Conservation (phyloP, 2,888 invertebrate genomes). For the Epinotia nisella region DNA sequence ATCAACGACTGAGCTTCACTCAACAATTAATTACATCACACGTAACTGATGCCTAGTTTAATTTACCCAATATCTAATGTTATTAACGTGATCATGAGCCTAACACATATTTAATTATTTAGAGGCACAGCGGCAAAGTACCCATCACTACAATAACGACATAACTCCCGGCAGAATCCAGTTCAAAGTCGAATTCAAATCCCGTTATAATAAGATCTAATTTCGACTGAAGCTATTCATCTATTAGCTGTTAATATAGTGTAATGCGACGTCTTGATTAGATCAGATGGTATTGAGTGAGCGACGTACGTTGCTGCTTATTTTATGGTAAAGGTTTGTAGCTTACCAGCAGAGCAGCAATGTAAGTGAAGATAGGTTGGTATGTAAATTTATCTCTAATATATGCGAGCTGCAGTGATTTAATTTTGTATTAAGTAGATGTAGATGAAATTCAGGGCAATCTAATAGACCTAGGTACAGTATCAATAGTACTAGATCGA, state of each 20-base stretch:
- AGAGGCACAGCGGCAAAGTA: constrained; percentile 8
- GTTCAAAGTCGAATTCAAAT: background rate
- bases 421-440: background rate
- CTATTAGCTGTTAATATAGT: background rate
- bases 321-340: background rate
- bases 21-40: background rate
- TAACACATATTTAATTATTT: constrained; percentile 35
- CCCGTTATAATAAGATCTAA: background rate
- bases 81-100: constrained; percentile 34
- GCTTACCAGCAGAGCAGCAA: constrained; percentile 5
- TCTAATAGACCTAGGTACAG: background rate
- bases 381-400: background rate
- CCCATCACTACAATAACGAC: background rate
- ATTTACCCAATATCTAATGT: constrained; percentile 18
- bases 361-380: background rate
- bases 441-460: constrained; percentile 2
- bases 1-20: background rate
- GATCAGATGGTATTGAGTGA: background rate
- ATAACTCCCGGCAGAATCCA: background rate
- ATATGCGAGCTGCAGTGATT: constrained; percentile 13
- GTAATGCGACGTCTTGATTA: background rate
- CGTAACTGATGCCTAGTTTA: constrained; percentile 15
- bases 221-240: background rate
- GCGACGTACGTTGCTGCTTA: constrained; percentile 7
- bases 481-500: background rate